Evolutionary conservation across 2,797 vertebrate species (phyloP).

Genomic region (Phoebastria nigripes): DNA sequence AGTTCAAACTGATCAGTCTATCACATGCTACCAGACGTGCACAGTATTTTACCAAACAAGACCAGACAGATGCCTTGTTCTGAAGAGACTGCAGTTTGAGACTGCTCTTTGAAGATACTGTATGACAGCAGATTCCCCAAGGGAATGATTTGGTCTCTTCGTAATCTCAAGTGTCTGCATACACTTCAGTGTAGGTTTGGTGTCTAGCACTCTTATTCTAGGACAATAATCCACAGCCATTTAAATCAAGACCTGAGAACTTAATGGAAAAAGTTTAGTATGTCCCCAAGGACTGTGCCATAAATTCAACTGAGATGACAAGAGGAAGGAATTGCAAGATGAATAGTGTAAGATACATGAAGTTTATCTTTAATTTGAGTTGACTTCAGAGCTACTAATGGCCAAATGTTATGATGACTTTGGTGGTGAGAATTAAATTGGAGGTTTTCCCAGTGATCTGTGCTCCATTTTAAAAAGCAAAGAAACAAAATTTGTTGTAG

Average conservation of each 20-base stretch:
- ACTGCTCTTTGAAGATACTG: background rate
- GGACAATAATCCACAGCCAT: background rate
- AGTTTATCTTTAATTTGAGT: background rate
- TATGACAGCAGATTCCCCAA: background rate
- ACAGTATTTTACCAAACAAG: background rate
- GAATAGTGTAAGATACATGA: background rate
- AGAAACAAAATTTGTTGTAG: background rate
- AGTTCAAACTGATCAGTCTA: background rate
- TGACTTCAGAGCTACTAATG: background rate
- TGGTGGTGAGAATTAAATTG: background rate
- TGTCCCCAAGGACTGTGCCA: background rate
- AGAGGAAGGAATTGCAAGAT: background rate
- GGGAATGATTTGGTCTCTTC: background rate
- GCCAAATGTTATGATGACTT: background rate
- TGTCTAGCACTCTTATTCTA: background rate
- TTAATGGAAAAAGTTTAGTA: background rate
- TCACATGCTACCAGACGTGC: background rate
- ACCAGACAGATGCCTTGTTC: background rate
- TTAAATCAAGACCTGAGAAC: background rate
- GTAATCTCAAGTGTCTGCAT: background rate
- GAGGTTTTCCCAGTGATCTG: background rate
- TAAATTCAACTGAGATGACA: background rate
- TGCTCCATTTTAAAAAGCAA: slow-evolving; percentile 4
- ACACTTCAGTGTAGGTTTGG: background rate
- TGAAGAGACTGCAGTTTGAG: background rate